A percentile compares a stretch with the other conserved stretches of the same genome.
Conservation (phyloP, 1,140 invertebrate genomes). For the Drosophila pectinifera region DNA sequence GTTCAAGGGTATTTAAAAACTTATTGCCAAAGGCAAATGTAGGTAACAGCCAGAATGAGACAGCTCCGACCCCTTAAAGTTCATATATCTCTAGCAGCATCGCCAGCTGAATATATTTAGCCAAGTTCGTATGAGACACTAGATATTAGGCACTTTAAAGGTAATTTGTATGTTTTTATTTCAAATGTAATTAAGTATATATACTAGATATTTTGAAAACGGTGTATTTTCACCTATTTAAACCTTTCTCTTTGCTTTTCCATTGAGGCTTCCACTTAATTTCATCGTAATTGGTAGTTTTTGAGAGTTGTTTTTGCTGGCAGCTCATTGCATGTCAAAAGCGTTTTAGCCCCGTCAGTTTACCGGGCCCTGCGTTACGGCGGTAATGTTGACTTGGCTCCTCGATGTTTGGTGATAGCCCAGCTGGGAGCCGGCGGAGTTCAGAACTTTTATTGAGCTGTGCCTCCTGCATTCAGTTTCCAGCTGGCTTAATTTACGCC, state of each 20-base stretch:
- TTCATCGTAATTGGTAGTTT: conserved; percentile 51
- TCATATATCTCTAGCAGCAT: no score
- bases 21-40: no score
- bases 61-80: no score
- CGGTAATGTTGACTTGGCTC: conserved; percentile 43
- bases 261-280: conserved; percentile 47
- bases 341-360: conserved; percentile 55
- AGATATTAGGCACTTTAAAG: background rate
- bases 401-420: conserved; percentile 38
- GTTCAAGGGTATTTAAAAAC: no score
- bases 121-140: background rate
- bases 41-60: no score
- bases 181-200: background rate
- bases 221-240: background rate
- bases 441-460: conserved; percentile 29
- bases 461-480: conserved; percentile 32
- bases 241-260: conserved; percentile 7
- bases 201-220: background rate
- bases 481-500: conserved; percentile 7
- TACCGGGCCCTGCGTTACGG: conserved; percentile 39
- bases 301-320: conserved; percentile 30
- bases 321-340: conserved; percentile 72
- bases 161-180: background rate
- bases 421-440: conserved; percentile 10
- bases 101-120: no score